A percentile compares a stretch with the other conserved stretches of the same genome.
These are phyloP conservation scores for Cyclophora albipunctata DNA, from an alignment of 2,888 invertebrate species.

Conservation along the genomic window DNA sequence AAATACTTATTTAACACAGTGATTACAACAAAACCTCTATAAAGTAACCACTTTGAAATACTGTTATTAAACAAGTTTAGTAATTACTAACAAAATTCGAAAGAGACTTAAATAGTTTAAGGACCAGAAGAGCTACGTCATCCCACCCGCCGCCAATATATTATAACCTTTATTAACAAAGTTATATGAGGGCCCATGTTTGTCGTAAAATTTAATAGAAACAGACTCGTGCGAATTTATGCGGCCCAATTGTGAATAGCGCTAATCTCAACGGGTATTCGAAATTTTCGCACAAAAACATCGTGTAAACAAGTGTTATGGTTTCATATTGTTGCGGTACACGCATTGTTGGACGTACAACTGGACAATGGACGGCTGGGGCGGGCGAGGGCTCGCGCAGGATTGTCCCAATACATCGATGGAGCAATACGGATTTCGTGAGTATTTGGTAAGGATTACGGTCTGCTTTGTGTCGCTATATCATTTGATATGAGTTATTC, in stretches of 20 bases:
- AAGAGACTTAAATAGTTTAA: constrained; percentile 22
- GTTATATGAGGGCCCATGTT: constrained; percentile 62
- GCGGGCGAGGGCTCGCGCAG: no score
- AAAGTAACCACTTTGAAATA: no score
- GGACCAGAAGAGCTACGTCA: neutral
- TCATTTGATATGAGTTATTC: no score
- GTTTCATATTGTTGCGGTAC: constrained; percentile 19
- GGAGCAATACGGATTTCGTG: no score
- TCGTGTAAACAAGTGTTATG: constrained; percentile 22
- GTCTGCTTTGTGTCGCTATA: no score
- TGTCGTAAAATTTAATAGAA: constrained; percentile 70
- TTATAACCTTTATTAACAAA: constrained; percentile 69
- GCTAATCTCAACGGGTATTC: constrained; percentile 40
- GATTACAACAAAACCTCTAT: no score
- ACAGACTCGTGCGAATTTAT: constrained; percentile 57
- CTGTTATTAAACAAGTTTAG: no score
- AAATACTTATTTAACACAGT: no score
- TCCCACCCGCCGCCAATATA: constrained; percentile 49
- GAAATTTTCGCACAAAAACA: constrained; percentile 31
- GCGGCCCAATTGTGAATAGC: constrained; percentile 41
- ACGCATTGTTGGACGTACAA: constrained; percentile 3
- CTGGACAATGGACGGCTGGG: constrained; percentile 3
- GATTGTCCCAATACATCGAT: no score
- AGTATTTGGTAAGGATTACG: no score
- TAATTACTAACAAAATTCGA: constrained; percentile 10